Evolutionary conservation across 1,140 invertebrate genomes (phyloP), one percentile per base, ranked within the genome.

Genomic region (Aphis craccivora): DNA sequence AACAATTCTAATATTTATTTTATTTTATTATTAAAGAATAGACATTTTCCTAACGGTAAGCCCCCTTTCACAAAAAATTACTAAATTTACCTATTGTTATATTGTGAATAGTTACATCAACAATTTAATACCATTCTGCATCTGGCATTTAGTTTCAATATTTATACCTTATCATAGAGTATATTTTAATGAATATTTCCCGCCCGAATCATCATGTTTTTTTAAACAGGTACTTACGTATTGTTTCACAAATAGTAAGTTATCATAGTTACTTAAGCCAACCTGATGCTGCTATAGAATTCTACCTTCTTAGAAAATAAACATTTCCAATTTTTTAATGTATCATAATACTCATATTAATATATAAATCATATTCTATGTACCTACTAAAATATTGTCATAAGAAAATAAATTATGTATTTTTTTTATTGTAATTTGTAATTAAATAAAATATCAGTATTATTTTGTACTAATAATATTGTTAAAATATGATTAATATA

Each of bases 391-490:
- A n/a, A 35, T n/a, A 76, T n/a, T 76, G 60, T 76, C 60, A 18
- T n/a, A 76, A 76, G 11, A 76, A 76, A 76, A 76, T 76, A 35
- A 76, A 60, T 76, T 76, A 76, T 76, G 60, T 76, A 76, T 76
- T n/a, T 76, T 76, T 76, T n/a, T n/a, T 76, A 76, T 76, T 5
- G 30, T 76, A 76, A n/a, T 76, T 76, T 76, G 14, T n/a, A 76
- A 76, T n/a, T n/a, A 76, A n/a, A 76, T 76, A n/a, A 14, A 76
- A n/a, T 76, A n/a, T 76, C 60, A 76, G 60, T 76, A 76, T 76
- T 76, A 76, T 76, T 76, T 76, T 76, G 14, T 76, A 76, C n/a
- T 76, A 76, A n/a, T 76, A 76, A n/a, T n/a, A 76, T n/a, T 76
- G 30, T 76, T 14, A 76, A n/a, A 1, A 76, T n/a, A 76, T 67